Evolutionary conservation across 2,888 invertebrate species (phyloP), one percentile per base, ranked within the genome.

Genomic region (Strigamia transsilvanica): DNA sequence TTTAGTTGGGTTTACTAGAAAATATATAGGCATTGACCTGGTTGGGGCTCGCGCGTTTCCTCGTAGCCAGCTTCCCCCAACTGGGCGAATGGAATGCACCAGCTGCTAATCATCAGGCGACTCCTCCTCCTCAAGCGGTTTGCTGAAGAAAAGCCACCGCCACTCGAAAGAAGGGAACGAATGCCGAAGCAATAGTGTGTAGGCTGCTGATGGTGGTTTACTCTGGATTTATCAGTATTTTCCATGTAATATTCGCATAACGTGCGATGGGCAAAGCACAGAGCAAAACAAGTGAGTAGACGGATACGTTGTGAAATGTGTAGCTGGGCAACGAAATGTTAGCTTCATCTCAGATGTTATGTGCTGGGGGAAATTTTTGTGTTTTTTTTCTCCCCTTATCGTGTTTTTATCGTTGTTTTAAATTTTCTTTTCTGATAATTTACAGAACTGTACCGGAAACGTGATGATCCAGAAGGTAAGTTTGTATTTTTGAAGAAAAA

Each of bases 381-480:
- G 27, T 66, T 66, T 32, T 13, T 51, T 51, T n/a, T 9, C 4
- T 9, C 10, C n/a, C 27, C 66, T 66, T 66, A 66, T 66, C 66
- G 15, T 12, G 27, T 13, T 15, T 27, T 66, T 27, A 66, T 66
- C 32, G 23, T 66, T 5, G 3, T 66, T 23, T 23, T 66, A 18
- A 78, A 78, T 4, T 21, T 34, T 79, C 38, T 15, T 79, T 77
- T 34, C 21, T 77, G 34, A 41, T 79, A 79, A 23, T 41, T 79
- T 79, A 12, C 41, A 81, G 81, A 61, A 27, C 18, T 81, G 18
- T 81, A 81, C 41, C 32, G 81, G 61, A 81, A 81, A 38, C 51
- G 81, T 34, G 81, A 81, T 81, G 81, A 61, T 27, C 81, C 81
- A 34, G 81, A 81, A 81, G 81, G 81, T 81, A 61, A 56, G 18